Evolutionary conservation across 2,888 invertebrate genomes (phyloP).

Genomic region (Caenorhabditis macrosperma): DNA sequence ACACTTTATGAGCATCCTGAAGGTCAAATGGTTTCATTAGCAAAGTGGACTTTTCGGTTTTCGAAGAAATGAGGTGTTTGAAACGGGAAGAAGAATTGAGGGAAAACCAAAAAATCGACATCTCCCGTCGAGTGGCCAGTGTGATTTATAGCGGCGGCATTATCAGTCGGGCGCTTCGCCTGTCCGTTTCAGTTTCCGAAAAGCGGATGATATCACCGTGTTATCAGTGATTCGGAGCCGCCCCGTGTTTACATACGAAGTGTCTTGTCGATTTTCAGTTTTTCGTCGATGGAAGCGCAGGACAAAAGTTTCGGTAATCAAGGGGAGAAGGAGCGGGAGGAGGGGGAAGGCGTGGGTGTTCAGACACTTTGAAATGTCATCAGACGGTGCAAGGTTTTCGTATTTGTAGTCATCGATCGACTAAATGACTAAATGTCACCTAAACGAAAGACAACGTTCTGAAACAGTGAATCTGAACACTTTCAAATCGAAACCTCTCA

Average conservation of each 20-base stretch:
- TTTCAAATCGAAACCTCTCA: too few relatives aligned
- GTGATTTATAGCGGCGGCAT: conserved; percentile 31
- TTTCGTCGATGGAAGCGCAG: not conserved
- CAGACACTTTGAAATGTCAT: not conserved
- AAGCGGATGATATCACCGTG: conserved; percentile 7
- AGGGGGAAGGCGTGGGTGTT: conserved; percentile 1
- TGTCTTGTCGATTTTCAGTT: not conserved
- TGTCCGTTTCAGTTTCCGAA: conserved; percentile 37
- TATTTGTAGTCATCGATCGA: too few relatives aligned
- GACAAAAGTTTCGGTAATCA: not conserved
- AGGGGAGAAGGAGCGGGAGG: not conserved
- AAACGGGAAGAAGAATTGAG: not conserved
- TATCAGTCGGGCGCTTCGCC: conserved; percentile 40
- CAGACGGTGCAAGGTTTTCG: too few relatives aligned
- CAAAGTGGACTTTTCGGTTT: too few relatives aligned
- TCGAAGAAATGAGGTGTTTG: not conserved
- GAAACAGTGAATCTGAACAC: too few relatives aligned
- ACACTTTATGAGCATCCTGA: conserved; percentile 47
- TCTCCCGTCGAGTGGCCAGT: not conserved
- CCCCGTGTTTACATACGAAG: conserved; percentile 11
- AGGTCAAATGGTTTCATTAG: too few relatives aligned
- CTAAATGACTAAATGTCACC: too few relatives aligned
- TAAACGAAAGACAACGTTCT: too few relatives aligned
- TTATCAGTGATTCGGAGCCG: conserved; percentile 1
- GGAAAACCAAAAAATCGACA: not conserved